phyloP scores from a whole-genome alignment of 2,797 vertebrate species.

The Bucorvus abyssinicus region DNA sequence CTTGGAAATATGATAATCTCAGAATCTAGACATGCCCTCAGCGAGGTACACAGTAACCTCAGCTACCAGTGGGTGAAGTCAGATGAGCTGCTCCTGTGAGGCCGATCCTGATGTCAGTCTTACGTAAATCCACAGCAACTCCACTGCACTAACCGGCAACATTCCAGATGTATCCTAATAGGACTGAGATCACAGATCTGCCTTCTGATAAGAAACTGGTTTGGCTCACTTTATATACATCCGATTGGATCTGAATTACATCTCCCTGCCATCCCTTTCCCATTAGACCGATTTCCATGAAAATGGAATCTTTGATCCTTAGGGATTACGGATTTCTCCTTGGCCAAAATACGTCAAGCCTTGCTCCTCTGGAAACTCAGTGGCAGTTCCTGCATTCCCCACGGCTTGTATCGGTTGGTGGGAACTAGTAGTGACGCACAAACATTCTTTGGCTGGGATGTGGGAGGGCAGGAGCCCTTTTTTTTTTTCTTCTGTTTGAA shows the following conservation, averaged over 20 bases:
- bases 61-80: background rate
- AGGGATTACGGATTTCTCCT: background rate
- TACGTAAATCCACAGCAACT: background rate
- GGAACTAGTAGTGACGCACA: slow-evolving; percentile 10
- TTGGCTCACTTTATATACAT: background rate
- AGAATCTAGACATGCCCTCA: background rate
- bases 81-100: background rate
- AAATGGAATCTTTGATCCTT: background rate
- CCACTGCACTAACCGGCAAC: background rate
- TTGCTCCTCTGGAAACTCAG: background rate
- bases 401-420: background rate
- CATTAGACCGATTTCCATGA: background rate
- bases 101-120: background rate
- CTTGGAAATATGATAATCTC: background rate
- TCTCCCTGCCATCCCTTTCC: background rate
- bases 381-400: slow-evolving; percentile 1
- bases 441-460: slow-evolving; percentile 6
- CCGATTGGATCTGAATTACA: background rate
- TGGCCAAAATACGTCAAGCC: background rate
- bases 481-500: background rate
- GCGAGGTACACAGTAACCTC: background rate
- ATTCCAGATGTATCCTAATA: background rate
- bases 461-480: background rate
- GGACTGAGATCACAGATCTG: background rate
- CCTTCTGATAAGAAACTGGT: background rate